These are phyloP conservation scores for Numenius arquata DNA, from an alignment of 2,113 vertebrate genomes.

Conservation along the genomic window DNA sequence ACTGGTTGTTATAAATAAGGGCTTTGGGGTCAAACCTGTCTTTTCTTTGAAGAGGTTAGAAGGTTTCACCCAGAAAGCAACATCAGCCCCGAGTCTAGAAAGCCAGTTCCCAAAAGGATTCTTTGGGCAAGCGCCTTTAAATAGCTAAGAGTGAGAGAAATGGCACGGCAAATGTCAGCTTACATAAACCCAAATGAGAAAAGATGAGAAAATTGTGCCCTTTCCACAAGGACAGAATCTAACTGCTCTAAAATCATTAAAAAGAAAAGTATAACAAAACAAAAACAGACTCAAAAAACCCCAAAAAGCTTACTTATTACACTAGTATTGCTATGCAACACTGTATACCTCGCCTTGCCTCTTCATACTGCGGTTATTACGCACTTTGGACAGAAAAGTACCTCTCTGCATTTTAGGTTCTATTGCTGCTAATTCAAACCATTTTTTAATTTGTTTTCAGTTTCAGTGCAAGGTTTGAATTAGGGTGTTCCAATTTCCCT, in stretches of 20 bases:
- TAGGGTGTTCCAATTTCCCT: neutral
- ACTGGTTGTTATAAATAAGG: conserved; percentile 76
- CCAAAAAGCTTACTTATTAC: neutral
- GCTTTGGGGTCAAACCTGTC: conserved; percentile 75
- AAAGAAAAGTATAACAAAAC: neutral
- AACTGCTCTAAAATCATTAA: conserved; percentile 27
- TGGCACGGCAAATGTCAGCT: conserved; percentile 74
- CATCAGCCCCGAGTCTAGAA: conserved; percentile 62
- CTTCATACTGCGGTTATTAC: neutral
- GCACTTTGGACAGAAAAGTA: neutral
- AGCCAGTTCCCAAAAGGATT: conserved; percentile 71
- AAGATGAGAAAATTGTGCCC: conserved; percentile 70
- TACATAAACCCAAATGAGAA: conserved; percentile 69
- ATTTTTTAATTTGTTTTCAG: neutral
- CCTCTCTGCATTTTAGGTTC: neutral
- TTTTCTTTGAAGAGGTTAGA: conserved; percentile 76
- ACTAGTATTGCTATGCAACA: neutral
- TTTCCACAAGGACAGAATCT: conserved; percentile 67
- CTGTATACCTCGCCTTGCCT: neutral
- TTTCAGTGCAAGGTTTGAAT: neutral
- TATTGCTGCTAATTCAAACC: neutral
- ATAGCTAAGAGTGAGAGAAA: conserved; percentile 68
- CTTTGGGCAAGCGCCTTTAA: conserved; percentile 71
- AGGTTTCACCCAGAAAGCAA: conserved; percentile 75
- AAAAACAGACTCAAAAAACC: neutral